Evolutionary conservation across 2,888 invertebrate species (phyloP).

Genomic region (Apotomis capreana): DNA sequence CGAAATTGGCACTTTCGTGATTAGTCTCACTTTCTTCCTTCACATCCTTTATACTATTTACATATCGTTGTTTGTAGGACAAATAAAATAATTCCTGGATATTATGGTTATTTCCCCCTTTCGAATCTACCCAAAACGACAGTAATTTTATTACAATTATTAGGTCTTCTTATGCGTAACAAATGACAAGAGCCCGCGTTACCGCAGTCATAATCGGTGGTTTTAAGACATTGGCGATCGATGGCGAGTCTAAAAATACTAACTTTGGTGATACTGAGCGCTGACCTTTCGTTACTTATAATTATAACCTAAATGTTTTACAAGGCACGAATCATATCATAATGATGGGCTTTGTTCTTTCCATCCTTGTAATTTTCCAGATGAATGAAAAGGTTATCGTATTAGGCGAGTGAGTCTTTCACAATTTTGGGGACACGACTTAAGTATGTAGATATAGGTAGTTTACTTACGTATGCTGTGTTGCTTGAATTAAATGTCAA

Average conservation of each 20-base stretch:
- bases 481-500: too few species aligned
- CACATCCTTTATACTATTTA: too few species aligned
- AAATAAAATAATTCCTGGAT: too few species aligned
- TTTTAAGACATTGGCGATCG: conserved; percentile 11
- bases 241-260: conserved; percentile 22
- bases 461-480: too few species aligned
- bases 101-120: too few species aligned
- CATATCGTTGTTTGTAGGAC: too few species aligned
- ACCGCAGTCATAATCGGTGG: neutral
- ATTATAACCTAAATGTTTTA: conserved; percentile 17
- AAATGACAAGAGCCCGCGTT: neutral
- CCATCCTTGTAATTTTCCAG: neutral
- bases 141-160: too few species aligned
- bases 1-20: too few species aligned
- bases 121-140: too few species aligned
- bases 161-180: too few species aligned
- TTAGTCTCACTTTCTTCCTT: too few species aligned
- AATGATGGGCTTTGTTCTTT: neutral
- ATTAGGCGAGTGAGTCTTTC: neutral
- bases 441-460: too few species aligned
- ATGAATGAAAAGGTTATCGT: neutral
- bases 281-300: conserved; percentile 7
- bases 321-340: neutral
- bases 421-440: neutral
- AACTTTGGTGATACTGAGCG: conserved; percentile 6